Evolutionary conservation across 2,113 vertebrate genomes (phyloP), one percentile per base, ranked within the genome.

Genomic region (Limanda limanda): DNA sequence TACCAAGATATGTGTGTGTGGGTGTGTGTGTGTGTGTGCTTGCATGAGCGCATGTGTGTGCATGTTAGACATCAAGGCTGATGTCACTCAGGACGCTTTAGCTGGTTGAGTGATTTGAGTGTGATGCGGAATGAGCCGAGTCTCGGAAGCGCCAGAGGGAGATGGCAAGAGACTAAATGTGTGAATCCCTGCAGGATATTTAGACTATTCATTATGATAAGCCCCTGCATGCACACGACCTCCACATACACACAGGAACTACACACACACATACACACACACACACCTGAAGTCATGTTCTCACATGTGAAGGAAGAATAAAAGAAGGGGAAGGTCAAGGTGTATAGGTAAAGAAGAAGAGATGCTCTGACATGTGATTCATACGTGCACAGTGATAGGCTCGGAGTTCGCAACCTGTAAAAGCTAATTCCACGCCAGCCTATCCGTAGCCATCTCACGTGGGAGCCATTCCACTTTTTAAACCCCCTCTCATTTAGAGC

Each of bases 381-480:
- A 25, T 66, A 57, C 60, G 68, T 68, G 78, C 64, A 4, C 57
- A 25, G 56, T 66, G 78, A 87, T 78, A 31, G 61, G 74, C 42
- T 71, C 4, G 20, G 58, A 70, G 74, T 81, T 78, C 79, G 62
- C 79, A 84, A 87, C 74, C 85, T 80, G 85, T 79, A 81, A 88
- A 90, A 88, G 74, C 72, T 35, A 67, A 84, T 79, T 89, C 74
- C 62, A 65, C 81, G 40, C 35, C 3, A 66, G 70, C 51, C 76
- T 76, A 67, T 85, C 79, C 70, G 57, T 72, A 40, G 78, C 66
- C 55, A 70, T 83, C 75, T 86, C 86, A 79, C 68, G 72, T 77
- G 85, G 87, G 89, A 91, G 77, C 83, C 76, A 72, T 92, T 86
- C 76, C 86, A 78, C 88, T 80, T 81, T 86, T 84, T 78, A 88